phyloP scores from a whole-genome alignment of 2,113 vertebrate species.

The Cyanoramphus novaezelandiae region DNA sequence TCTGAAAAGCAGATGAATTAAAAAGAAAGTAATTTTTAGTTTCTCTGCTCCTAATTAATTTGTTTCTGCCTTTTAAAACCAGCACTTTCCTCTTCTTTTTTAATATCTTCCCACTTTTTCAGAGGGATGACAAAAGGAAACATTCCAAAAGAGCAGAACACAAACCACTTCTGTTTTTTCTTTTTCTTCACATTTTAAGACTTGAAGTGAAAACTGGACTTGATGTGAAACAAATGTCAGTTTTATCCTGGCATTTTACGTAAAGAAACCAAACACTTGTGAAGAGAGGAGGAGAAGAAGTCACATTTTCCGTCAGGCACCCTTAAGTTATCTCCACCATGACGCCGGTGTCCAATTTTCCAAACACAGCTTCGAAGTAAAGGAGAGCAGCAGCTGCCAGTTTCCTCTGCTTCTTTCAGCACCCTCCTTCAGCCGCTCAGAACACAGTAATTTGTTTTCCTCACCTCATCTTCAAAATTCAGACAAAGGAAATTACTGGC shows the following conservation, averaged over 20 bases:
- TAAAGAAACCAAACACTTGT: background rate
- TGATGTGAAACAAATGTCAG: conserved; percentile 28
- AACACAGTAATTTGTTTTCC: background rate
- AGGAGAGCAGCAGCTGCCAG: background rate
- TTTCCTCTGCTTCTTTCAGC: background rate
- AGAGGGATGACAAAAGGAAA: background rate
- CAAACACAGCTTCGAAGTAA: background rate
- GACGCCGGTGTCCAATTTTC: background rate
- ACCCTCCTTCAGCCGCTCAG: background rate
- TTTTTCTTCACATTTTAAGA: background rate
- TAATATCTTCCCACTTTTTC: background rate
- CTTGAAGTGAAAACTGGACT: background rate
- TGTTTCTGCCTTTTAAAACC: background rate
- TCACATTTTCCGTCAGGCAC: conserved; percentile 19
- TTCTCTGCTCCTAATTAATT: background rate
- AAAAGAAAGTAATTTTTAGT: background rate
- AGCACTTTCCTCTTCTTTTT: background rate
- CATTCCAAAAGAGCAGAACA: background rate
- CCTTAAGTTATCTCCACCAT: background rate
- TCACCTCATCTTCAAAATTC: background rate
- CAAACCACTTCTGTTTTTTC: background rate
- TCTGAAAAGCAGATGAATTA: background rate
- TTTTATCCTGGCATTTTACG: background rate
- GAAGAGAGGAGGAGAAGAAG: background rate
- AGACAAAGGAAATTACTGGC: background rate